Evolutionary conservation across 1,140 invertebrate species (phyloP), one percentile per base, ranked within the genome.

Genomic region (Drosophila sp.): DNA sequence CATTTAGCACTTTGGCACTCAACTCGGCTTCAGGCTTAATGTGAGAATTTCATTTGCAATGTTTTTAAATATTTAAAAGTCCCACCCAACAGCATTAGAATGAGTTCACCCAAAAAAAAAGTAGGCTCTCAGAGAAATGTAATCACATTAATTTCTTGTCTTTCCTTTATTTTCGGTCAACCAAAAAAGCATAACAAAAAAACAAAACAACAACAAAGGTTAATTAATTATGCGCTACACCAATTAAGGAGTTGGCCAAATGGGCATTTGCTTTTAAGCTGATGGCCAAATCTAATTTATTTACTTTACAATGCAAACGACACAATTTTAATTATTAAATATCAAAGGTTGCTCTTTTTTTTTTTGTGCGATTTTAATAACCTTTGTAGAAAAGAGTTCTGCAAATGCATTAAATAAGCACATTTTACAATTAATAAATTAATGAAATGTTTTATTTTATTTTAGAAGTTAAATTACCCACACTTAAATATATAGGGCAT

Each of bases 1-100:
- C 35, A 47, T 25, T 66, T 56, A 30, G 61, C 65, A 72, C 32
- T 65, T 41, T 58, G 41, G 55, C 55, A 55, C 7, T 77, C 64
- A 70, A 66, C 60, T 64, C 50, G 41, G 50, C 47, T 44, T 58
- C 65, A 54, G 55, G 60, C 68, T 56, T 70, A 61, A 76, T 73
- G 44, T 50, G 84, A 61, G 63, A 76, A 70, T 78, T 79, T 72
- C 68, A 76, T 70, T 86, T 71, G 74, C 55, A 68, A 64, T 69
- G 64, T 74, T 70, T 82, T 87, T 76, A 82, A 82, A 82, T 79
- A 82, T 87, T 87, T 82, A 82, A 81, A 73, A 68, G 61, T 40
- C 57, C 54, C 41, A 44, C 17, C 17, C 29, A 71, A 80, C 40
- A 76, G 60, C 56, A 44, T 38, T 38, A 65, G 44, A 67, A 68